Conservation (phyloP, 1,140 invertebrate genomes). For the Stegodyphus mimosarum region DNA sequence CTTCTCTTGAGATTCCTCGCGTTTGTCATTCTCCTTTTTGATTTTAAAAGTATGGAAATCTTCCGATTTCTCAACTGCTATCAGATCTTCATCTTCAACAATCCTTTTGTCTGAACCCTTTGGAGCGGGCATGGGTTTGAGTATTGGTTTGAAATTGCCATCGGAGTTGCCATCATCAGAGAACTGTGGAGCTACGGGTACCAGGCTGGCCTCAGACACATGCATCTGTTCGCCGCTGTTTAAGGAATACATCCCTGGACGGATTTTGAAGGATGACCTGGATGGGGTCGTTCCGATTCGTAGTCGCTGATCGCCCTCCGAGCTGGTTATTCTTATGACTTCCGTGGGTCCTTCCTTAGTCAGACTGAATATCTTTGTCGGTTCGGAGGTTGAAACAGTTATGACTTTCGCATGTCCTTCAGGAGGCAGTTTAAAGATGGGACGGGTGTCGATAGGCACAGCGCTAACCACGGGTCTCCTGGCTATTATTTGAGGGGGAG, state of each 20-base stretch:
- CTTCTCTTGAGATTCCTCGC: neutral
- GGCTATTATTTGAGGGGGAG: neutral
- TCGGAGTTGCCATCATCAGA: neutral
- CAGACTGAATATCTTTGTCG: slow-evolving; percentile 21
- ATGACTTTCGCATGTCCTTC: slow-evolving; percentile 1
- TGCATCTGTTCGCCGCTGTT: slow-evolving; percentile 10
- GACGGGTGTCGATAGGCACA: neutral
- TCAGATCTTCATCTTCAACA: slow-evolving; percentile 46
- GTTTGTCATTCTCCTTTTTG: slow-evolving; percentile 17
- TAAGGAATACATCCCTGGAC: slow-evolving; percentile 34
- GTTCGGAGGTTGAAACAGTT: neutral
- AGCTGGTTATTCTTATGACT: neutral
- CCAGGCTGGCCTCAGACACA: slow-evolving; percentile 11
- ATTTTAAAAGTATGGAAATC: slow-evolving; percentile 31
- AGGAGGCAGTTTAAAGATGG: slow-evolving; percentile 2
- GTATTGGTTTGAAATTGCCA: neutral
- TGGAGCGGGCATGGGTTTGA: slow-evolving; percentile 38
- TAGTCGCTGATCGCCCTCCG: too few species aligned
- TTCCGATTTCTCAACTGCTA: slow-evolving; percentile 48
- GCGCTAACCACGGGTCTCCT: slow-evolving; percentile 5
- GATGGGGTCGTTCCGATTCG: too few species aligned
- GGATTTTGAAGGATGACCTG: slow-evolving; percentile 7
- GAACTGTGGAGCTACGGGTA: neutral
- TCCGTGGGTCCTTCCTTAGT: neutral
- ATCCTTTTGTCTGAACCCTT: slow-evolving; percentile 17